Conservation (phyloP, 2,113 vertebrate species). For the Rhynchopsitta pachyrhyncha region DNA sequence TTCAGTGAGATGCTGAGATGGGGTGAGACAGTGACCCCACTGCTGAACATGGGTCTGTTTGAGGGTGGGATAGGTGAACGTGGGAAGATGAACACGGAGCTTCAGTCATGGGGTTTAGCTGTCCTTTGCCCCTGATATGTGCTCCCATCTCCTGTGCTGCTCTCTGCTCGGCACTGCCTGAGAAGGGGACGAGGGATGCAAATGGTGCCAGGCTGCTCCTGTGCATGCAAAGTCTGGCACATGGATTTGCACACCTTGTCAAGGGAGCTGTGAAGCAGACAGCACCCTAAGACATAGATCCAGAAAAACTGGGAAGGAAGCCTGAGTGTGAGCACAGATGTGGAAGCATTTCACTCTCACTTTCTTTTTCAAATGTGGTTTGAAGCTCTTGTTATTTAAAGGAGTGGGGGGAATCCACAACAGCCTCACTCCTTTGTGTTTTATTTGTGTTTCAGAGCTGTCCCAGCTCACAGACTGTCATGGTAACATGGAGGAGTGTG, state of each 20-base stretch:
- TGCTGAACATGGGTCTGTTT: neutral
- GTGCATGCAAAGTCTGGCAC: neutral
- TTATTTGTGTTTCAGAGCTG: neutral
- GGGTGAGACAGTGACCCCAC: neutral
- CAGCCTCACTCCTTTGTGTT: neutral
- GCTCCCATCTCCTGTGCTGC: fast-evolving
- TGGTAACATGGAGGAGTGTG: neutral
- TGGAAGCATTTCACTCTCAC: neutral
- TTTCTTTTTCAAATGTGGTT: neutral
- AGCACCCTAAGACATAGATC: neutral
- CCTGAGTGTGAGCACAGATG: neutral
- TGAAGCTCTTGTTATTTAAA: neutral
- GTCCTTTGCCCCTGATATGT: neutral
- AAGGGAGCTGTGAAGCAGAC: neutral
- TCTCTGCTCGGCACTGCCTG: fast-evolving
- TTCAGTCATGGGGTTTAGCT: neutral
- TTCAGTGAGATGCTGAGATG: neutral
- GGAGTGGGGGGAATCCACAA: neutral
- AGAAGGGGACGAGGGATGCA: neutral
- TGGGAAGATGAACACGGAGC: neutral
- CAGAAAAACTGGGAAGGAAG: neutral
- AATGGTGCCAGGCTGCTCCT: neutral
- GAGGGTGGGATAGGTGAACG: neutral
- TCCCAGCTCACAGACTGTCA: neutral
- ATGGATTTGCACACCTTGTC: neutral